Evolutionary conservation across 1,140 invertebrate genomes (phyloP).

Genomic region (Drosophila ogumai): DNA sequence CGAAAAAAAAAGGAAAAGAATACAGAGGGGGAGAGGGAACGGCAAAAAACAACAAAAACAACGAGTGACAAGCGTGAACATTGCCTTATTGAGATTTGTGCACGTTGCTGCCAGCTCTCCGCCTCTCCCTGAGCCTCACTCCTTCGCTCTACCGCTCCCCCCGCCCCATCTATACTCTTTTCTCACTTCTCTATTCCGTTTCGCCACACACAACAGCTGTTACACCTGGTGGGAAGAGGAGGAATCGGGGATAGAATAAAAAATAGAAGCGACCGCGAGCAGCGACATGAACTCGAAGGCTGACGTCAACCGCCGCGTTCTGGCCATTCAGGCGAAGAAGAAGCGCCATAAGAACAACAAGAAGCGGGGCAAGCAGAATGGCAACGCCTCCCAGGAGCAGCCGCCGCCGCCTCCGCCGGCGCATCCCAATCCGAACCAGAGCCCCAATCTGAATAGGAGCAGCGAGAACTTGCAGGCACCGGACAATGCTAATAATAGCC

Average conservation of each 20-base stretch:
- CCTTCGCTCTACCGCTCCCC: constrained; percentile 1
- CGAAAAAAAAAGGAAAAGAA: constrained; percentile 6
- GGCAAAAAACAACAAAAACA: constrained; percentile 54
- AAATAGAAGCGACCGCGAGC: constrained; percentile 39
- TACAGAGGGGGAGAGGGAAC: constrained; percentile 55
- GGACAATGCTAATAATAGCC: constrained; percentile 83
- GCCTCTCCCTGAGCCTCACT: constrained; percentile 17
- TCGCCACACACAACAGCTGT: constrained; percentile 66
- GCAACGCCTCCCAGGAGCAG: constrained; percentile 43
- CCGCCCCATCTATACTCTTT: not conserved
- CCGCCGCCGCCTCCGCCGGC: constrained; percentile 2
- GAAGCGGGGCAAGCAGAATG: constrained; percentile 88
- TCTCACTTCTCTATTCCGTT: constrained; percentile 20
- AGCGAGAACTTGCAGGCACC: constrained; percentile 57
- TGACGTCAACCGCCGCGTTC: constrained; percentile 93
- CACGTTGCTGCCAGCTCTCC: constrained; percentile 58
- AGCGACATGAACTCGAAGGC: constrained; percentile 91
- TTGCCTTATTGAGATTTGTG: constrained; percentile 78
- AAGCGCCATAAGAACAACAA: constrained; percentile 94
- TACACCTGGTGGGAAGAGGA: constrained; percentile 44
- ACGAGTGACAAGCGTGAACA: constrained; percentile 56
- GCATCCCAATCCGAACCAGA: constrained; percentile 26
- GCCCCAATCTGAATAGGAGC: constrained; percentile 26
- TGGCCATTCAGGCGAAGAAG: constrained; percentile 95
- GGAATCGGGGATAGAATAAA: constrained; percentile 39